phyloP scores from a whole-genome alignment of 2,113 vertebrate genomes.

The Heterocephalus glaber region DNA sequence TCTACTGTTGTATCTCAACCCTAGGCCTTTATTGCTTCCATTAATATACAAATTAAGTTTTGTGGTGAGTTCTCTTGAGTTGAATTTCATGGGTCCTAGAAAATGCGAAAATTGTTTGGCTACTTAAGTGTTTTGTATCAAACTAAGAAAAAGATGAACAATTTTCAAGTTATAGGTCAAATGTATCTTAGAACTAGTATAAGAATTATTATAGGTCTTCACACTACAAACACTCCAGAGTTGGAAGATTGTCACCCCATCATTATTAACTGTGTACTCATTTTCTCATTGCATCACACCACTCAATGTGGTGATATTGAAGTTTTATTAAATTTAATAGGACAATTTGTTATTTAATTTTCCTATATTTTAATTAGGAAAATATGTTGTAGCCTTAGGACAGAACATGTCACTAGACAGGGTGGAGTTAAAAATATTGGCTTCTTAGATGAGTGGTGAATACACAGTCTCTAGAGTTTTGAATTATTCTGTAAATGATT shows the following conservation, averaged over 20 bases:
- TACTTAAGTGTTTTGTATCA: neutral
- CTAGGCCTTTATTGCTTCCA: neutral
- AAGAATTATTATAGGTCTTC: neutral
- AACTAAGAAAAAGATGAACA: neutral
- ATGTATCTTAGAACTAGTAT: neutral
- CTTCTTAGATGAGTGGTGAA: neutral
- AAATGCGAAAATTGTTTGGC: neutral
- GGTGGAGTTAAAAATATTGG: neutral
- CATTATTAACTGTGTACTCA: neutral
- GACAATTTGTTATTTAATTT: too few relatives aligned
- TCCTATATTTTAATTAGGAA: neutral
- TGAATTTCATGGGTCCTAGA: neutral
- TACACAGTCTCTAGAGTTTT: neutral
- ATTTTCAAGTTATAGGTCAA: neutral
- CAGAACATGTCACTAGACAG: neutral
- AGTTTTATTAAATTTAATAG: constrained; percentile 6
- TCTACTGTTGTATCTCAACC: neutral
- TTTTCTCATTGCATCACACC: neutral
- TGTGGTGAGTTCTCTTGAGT: neutral
- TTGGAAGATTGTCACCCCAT: neutral
- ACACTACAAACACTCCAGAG: neutral
- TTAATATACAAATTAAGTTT: neutral
- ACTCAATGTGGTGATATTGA: neutral
- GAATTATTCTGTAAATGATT: neutral
- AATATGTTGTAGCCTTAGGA: neutral